phyloP scores from a whole-genome alignment of 2,113 vertebrate genomes.

The Todiramphus chloris region DNA sequence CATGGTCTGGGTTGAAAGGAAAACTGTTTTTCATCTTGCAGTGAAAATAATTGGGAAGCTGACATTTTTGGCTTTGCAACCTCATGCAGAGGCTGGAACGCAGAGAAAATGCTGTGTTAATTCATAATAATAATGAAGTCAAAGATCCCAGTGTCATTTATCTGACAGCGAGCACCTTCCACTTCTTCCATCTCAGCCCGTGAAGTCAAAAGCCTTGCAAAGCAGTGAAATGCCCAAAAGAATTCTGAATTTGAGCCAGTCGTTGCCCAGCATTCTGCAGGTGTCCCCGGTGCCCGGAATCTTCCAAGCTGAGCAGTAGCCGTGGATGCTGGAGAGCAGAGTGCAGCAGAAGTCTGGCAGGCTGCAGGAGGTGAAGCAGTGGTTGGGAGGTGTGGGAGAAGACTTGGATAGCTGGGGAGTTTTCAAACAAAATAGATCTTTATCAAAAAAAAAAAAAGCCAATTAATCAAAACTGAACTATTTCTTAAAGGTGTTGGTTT shows the following conservation, averaged over 20 bases:
- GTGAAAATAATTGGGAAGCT: not conserved
- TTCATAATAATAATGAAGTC: not conserved
- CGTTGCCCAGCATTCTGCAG: not conserved
- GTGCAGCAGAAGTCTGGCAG: constrained; percentile 2
- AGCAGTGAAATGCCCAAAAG: not conserved
- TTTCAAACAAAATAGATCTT: constrained; percentile 65
- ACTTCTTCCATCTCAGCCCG: not conserved
- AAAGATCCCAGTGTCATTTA: not conserved
- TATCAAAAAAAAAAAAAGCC: constrained; percentile 33
- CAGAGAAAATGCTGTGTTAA: not conserved
- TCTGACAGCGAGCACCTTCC: not conserved
- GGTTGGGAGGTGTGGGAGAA: constrained; percentile 35
- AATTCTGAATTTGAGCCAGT: not conserved
- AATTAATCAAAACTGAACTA: constrained; percentile 65
- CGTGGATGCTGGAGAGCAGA: not conserved
- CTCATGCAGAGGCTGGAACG: not conserved
- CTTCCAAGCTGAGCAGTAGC: constrained; percentile 26
- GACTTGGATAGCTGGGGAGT: constrained; percentile 24
- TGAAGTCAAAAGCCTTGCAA: not conserved
- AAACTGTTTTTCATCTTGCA: not conserved
- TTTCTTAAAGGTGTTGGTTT: constrained; percentile 60
- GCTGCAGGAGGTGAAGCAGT: not conserved
- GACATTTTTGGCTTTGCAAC: not conserved
- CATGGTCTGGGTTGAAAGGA: not conserved
- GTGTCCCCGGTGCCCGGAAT: not conserved